Evolutionary conservation across 2,113 vertebrate species (phyloP).

Genomic region (Sorex fumeus): DNA sequence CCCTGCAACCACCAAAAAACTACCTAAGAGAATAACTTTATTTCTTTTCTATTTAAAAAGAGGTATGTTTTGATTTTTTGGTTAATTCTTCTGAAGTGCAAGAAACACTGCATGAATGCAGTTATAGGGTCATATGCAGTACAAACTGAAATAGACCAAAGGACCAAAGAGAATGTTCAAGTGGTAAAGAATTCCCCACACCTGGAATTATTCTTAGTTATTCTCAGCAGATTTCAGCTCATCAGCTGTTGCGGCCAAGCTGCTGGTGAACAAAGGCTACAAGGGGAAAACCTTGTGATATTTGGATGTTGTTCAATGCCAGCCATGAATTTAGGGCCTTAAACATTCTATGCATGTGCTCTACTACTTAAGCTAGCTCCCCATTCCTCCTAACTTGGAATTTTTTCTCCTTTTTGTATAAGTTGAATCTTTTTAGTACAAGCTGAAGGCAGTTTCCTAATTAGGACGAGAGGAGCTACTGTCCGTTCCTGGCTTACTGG

Average conservation of each 20-base stretch:
- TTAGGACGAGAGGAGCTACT: background rate
- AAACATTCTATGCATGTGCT: background rate
- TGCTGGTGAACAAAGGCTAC: no score
- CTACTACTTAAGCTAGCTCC: background rate
- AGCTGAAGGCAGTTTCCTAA: background rate
- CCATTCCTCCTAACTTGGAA: background rate
- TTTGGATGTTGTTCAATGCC: no score
- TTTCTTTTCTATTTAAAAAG: fast-evolving
- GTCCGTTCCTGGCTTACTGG: background rate
- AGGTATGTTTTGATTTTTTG: background rate
- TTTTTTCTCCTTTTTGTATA: background rate
- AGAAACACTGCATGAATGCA: background rate
- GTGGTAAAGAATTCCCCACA: no score
- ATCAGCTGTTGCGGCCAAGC: no score
- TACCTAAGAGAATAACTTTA: fast-evolving
- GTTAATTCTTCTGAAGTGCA: background rate
- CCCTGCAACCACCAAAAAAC: no score
- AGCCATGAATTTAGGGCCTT: no score
- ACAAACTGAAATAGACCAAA: background rate
- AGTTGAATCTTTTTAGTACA: background rate
- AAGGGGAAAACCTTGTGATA: no score
- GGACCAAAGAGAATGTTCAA: background rate
- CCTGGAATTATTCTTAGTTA: no score
- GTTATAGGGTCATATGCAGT: fast-evolving
- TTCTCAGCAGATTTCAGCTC: no score